phyloP scores from a whole-genome alignment of 1,140 invertebrate genomes.

The Pectinophora gossypiella region DNA sequence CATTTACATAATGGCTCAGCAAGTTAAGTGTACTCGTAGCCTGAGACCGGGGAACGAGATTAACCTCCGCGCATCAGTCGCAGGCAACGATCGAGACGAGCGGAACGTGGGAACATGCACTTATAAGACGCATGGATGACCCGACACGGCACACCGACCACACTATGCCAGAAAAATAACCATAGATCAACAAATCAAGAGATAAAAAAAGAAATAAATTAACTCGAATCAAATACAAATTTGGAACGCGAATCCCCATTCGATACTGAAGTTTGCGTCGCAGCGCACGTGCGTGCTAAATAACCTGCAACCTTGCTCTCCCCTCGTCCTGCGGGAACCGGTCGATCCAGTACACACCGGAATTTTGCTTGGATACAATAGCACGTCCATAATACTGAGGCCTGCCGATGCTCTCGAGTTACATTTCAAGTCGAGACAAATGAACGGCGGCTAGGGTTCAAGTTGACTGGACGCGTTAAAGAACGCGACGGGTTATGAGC shows the following conservation, averaged over 20 bases:
- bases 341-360: constrained; percentile 25
- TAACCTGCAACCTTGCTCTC: constrained; percentile 40
- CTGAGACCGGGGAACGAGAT: not conserved
- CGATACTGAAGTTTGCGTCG: constrained; percentile 17
- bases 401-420: constrained; percentile 10
- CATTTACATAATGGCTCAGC: not conserved
- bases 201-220: too few species aligned
- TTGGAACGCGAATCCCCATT: constrained; percentile 7
- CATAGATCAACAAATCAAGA: too few species aligned
- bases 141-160: too few species aligned
- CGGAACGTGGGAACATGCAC: not conserved
- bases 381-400: constrained; percentile 17
- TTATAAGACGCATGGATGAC: too few species aligned
- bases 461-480: constrained; percentile 10
- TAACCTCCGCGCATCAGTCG: not conserved
- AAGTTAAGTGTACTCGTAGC: not conserved
- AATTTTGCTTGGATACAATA: constrained; percentile 22
- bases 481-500: not conserved
- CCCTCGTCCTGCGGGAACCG: constrained; percentile 44
- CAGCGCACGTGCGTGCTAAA: constrained; percentile 35
- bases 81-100: not conserved
- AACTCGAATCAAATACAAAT: constrained; percentile 4
- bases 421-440: not conserved
- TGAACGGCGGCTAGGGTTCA: constrained; percentile 9
- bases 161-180: too few species aligned